Evolutionary conservation across 2,797 vertebrate species (phyloP), one percentile per base, ranked within the genome.

Genomic region (Lithobates pipiens): DNA sequence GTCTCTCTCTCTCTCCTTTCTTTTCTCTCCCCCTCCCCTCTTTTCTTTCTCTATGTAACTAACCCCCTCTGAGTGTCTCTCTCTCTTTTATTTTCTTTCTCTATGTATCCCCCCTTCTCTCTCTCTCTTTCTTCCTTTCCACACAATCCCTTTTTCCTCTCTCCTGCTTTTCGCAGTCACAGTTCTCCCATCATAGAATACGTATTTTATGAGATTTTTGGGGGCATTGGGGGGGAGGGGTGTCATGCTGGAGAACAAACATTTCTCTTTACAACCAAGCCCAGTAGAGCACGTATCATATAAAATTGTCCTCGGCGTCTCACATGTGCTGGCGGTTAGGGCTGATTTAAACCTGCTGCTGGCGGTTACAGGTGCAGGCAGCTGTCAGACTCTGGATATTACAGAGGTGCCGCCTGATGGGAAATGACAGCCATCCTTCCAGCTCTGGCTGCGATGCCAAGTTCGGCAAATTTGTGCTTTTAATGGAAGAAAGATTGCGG

Each of bases 361-460:
- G 15, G 6, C 27, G 44, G 32, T 16, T 77, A 74, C 85, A 86
- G 80, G 85, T 86, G 85, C 39, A 23, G 21, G 3, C 57, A 29
- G 57, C 80, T 27, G 29, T 44, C 68, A 34, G 81, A 67, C 50
- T 10, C 10, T 1, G 32, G 67, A 34, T 67, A 86, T 86, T 82
- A 86, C 42, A 18, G 80, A 86, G 75, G 85, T 86, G 85, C 80
- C 63, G 80, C 74, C 46, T 82, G 85, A 82, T 80, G 73, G 21
- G 13, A 75, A n/a, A 16, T 65, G 36, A n/a, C 23, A 36, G 13
- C 50, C 67, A 82, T 86, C 76, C 57, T 70, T 81, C 44, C 65
- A 68, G 63, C 1, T 39, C 29, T 8, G 73, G 23, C 67, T 21
- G 18, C 5, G 23, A 44, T 27, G 3, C 42, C 29, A 57, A 10